A percentile compares a stretch with the other conserved stretches of the same genome.
Conservation (phyloP, 2,113 vertebrate genomes). For the Thunnus thynnus region DNA sequence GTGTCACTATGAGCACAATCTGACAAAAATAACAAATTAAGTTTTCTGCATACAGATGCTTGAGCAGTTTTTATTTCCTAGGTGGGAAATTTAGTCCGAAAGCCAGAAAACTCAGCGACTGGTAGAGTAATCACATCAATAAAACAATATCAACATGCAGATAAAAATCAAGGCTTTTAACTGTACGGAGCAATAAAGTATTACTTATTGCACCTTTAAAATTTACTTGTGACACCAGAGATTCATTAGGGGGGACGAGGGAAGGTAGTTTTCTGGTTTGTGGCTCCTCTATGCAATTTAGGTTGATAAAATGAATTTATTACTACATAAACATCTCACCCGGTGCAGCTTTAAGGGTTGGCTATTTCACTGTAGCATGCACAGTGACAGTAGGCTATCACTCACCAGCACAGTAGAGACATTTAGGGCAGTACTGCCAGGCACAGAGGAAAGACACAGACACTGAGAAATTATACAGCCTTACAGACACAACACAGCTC, state of each 20-base stretch:
- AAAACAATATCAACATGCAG: not conserved
- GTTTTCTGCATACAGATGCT: too few species aligned
- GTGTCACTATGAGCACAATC: not conserved
- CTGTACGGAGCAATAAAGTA: not conserved
- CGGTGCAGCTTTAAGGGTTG: conserved; percentile 11
- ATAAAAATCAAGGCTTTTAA: not conserved
- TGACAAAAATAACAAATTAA: not conserved
- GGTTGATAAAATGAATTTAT: not conserved
- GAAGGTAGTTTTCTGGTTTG: not conserved
- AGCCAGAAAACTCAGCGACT: not conserved
- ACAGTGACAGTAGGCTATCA: conserved; percentile 27
- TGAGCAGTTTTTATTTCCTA: not conserved
- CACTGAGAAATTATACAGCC: conserved; percentile 15
- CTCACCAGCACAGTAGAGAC: conserved; percentile 57
- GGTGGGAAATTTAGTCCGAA: not conserved
- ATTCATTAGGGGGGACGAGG: not conserved
- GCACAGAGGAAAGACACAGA: conserved; percentile 32
- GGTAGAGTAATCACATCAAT: not conserved
- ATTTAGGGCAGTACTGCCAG: conserved; percentile 43
- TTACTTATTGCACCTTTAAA: not conserved
- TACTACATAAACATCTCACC: not conserved
- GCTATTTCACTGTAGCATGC: conserved; percentile 37
- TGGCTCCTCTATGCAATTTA: not conserved
- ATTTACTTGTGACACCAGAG: too few species aligned
- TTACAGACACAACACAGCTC: not conserved